These are phyloP conservation scores for Anastatus disparis DNA, from an alignment of 1,140 invertebrate genomes.

Conservation along the genomic window DNA sequence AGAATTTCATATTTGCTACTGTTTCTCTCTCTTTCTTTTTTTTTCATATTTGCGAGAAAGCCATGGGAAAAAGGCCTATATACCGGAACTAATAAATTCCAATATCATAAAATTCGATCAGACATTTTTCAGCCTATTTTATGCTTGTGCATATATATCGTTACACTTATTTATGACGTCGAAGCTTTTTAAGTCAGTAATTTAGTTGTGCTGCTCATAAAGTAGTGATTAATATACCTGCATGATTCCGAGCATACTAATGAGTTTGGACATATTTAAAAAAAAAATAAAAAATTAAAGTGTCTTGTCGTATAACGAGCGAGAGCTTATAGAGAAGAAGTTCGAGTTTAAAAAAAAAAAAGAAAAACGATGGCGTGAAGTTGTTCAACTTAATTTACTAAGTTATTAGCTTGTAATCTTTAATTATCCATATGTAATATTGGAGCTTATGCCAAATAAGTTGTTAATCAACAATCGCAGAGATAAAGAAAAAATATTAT, in stretches of 20 bases:
- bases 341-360: too few relatives aligned
- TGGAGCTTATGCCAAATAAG: too few relatives aligned
- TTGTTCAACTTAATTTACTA: constrained; percentile 13
- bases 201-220: constrained; percentile 31
- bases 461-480: too few relatives aligned
- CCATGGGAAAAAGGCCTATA: too few relatives aligned
- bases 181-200: constrained; percentile 18
- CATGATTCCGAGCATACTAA: constrained; percentile 32
- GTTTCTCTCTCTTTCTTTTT: too few relatives aligned
- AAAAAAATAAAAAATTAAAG: constrained; percentile 7
- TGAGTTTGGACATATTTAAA: constrained; percentile 3
- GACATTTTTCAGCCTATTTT: constrained; percentile 3
- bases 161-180: constrained; percentile 33
- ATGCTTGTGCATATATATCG: constrained; percentile 28
- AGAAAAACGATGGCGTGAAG: background rate
- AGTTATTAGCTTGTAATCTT: background rate
- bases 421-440: too few relatives aligned
- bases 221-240: constrained; percentile 28
- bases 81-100: constrained; percentile 26
- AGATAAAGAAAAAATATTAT: too few relatives aligned
- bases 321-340: too few relatives aligned
- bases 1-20: too few relatives aligned
- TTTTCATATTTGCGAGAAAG: too few relatives aligned
- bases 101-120: constrained; percentile 35
- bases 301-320: background rate